Base-by-base conservation (phyloP, 2,113 vertebrate genomes). In the Melanotaenia duboulayi region DNA sequence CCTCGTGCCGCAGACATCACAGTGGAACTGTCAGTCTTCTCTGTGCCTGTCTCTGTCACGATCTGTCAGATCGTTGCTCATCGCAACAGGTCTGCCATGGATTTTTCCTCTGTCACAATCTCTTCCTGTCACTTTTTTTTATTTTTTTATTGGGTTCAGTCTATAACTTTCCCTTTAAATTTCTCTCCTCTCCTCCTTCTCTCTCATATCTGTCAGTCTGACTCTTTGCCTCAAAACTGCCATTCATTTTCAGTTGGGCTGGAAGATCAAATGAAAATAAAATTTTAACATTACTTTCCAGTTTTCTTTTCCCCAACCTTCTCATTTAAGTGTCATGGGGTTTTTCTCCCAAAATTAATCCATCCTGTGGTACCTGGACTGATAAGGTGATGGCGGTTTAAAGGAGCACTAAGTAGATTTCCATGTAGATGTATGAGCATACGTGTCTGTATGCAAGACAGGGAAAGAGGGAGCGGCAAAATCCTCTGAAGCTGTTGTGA, bases 41-140 rank as follows among this genome's bases (percentile, higher is more conserved):
- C 14, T 17, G 32, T 28, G 23, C 76, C 65, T 80, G 63, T 57
- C 54, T 84, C 32, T 48, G 57, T 82, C 72, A 73, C 46, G 11
- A 40, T 28, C 70, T 82, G 78, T 70, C 59, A 70, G 52, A 73
- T 62, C 71, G 68, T 72, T 72, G 50, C 54, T 57, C 19, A 1
- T 78, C 24, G 60, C 65, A 75, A 86, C 57, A 78, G 84, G 83
- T 82, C 28, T 71, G 52, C 71, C 39, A 60, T 24, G 63, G 57
- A 62, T 72, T 78, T 74, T 83, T 67, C 59, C 46, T 84, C 57
- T 50, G 52, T 77, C 76, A 23, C 60, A 70, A 20, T 76, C 46
- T 74, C 73, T 68, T 25, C 50, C 71, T 81, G 79, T 85, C 80
- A 69, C 63, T 35, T 48, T 69, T 59, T 24, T 51, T 42, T 54